Conservation (phyloP, 2,113 vertebrate genomes). For the Oreotrochilus melanogaster region DNA sequence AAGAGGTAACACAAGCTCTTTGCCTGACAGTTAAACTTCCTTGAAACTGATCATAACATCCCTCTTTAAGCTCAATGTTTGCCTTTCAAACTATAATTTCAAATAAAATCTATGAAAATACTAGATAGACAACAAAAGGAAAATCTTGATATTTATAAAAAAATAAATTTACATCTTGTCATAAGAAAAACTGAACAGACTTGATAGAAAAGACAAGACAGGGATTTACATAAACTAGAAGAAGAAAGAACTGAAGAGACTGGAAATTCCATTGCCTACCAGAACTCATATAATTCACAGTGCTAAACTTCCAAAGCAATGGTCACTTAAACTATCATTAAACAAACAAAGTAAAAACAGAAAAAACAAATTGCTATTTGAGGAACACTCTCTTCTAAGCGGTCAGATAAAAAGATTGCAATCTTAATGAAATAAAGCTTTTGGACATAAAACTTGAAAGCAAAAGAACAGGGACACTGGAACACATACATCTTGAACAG, state of each 20-base stretch:
- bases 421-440: conserved; percentile 12
- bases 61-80: not conserved
- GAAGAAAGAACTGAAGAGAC: not conserved
- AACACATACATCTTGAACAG: not conserved
- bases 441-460: conserved; percentile 37
- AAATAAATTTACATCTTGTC: not conserved
- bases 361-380: not conserved
- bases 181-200: not conserved
- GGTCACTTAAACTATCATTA: not conserved
- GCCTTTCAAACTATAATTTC: not conserved
- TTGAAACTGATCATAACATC: not conserved
- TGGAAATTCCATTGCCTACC: not conserved
- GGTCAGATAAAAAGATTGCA: not conserved
- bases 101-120: not conserved
- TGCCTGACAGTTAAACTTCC: not conserved
- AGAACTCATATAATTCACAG: not conserved
- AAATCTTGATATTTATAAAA: not conserved
- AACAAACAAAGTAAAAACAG: not conserved
- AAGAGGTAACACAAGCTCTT: not conserved
- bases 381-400: not conserved
- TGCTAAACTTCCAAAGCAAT: not conserved
- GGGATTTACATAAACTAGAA: not conserved
- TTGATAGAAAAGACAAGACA: not conserved
- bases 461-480: not conserved
- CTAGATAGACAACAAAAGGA: not conserved